Percentiles rank a stretch among this genome's conserved stretches.
Conservation (phyloP, 2,888 invertebrate genomes). For the Carabus problematicus region DNA sequence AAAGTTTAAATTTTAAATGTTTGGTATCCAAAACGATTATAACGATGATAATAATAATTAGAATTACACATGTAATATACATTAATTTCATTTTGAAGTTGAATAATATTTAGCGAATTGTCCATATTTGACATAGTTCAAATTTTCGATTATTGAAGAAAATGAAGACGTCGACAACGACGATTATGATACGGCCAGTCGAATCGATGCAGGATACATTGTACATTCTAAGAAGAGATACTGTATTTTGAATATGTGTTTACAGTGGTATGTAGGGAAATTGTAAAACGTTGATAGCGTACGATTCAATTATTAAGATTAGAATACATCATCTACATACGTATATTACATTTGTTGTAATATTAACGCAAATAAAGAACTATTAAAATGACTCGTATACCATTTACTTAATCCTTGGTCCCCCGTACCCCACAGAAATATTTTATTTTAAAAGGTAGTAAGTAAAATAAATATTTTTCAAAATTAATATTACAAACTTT, state of each 20-base stretch:
- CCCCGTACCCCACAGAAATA: neutral
- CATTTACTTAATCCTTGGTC: slow-evolving; percentile 16
- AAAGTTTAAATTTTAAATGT: slow-evolving; percentile 17
- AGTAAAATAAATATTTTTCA: too few species aligned
- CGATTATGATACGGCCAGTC: neutral
- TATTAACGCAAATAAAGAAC: slow-evolving; percentile 31
- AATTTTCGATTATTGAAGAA: too few species aligned
- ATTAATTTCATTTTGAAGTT: slow-evolving; percentile 40
- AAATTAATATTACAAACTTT: too few species aligned
- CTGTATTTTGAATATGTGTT: slow-evolving; percentile 40
- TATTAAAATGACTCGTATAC: slow-evolving; percentile 8
- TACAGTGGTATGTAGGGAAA: slow-evolving; percentile 22
- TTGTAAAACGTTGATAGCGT: slow-evolving; percentile 31
- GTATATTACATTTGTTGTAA: slow-evolving; percentile 33
- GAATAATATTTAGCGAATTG: neutral
- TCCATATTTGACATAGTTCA: neutral
- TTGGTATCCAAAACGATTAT: slow-evolving; percentile 40
- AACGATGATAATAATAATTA: neutral
- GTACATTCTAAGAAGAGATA: slow-evolving; percentile 22
- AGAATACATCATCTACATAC: slow-evolving; percentile 10
- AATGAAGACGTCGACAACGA: too few species aligned
- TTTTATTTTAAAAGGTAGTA: too few species aligned
- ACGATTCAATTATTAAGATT: slow-evolving; percentile 1
- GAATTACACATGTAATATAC: slow-evolving; percentile 36
- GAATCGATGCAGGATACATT: slow-evolving; percentile 4